Percentiles rank a stretch among this genome's conserved stretches.
These are phyloP conservation scores for Notechis scutatus DNA, from an alignment of 2,113 vertebrate genomes.

Conservation along the genomic window DNA sequence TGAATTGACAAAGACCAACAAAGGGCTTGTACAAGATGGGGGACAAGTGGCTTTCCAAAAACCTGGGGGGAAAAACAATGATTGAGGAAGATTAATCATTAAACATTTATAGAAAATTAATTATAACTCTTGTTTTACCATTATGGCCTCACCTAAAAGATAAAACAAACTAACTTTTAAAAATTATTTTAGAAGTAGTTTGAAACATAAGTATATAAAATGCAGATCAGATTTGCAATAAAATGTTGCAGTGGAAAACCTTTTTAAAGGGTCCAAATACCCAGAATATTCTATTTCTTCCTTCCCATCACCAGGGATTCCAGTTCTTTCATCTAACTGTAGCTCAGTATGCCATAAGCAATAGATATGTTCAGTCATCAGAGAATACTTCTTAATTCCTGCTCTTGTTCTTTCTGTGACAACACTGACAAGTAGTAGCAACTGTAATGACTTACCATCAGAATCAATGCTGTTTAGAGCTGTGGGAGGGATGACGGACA, in stretches of 20 bases:
- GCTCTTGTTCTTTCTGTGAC: neutral
- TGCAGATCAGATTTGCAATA: neutral
- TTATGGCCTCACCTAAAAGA: neutral
- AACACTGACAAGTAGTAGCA: neutral
- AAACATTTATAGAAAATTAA: neutral
- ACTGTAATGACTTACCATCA: slow-evolving; percentile 77
- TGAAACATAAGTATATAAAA: neutral
- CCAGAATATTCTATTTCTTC: neutral
- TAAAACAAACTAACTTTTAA: neutral
- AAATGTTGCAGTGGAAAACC: neutral
- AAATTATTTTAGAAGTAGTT: neutral
- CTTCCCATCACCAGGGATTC: neutral
- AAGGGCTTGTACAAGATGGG: slow-evolving; percentile 90
- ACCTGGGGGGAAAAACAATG: slow-evolving; percentile 65
- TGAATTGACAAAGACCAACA: slow-evolving; percentile 96
- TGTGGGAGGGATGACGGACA: slow-evolving; percentile 94
- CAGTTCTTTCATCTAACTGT: neutral
- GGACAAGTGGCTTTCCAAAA: slow-evolving; percentile 98
- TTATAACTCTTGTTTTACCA: neutral
- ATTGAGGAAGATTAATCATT: slow-evolving; percentile 4
- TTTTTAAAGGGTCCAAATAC: neutral
- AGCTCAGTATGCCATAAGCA: neutral
- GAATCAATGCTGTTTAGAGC: slow-evolving; percentile 98
- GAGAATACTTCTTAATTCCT: neutral
- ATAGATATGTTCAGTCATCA: neutral